Evolutionary conservation across 2,888 invertebrate genomes (phyloP).

Genomic region (Sinopyrophorus schimmeli): DNA sequence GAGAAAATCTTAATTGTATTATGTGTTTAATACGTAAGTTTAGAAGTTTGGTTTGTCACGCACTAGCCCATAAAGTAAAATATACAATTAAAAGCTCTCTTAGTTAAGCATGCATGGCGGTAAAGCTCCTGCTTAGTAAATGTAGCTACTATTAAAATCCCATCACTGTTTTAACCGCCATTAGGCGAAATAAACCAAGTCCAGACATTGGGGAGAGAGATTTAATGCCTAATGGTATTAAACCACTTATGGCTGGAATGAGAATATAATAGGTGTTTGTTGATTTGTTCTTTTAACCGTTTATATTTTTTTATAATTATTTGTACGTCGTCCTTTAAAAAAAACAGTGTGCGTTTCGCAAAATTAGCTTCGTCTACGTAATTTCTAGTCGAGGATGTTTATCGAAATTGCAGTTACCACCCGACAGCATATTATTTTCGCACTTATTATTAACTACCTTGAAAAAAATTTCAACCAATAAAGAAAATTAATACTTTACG

Average conservation of each 20-base stretch:
- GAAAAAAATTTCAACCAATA: no score
- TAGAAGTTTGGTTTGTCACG: conserved; percentile 43
- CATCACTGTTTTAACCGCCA: conserved; percentile 52
- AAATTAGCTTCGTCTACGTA: conserved; percentile 11
- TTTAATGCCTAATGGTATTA: conserved; percentile 46
- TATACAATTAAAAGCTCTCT: conserved; percentile 42
- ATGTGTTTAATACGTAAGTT: no score
- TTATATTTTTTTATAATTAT: conserved; percentile 12
- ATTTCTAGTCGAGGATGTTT: conserved; percentile 13
- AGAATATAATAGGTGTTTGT: conserved; percentile 45
- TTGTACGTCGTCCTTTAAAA: conserved; percentile 6
- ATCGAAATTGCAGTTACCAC: conserved; percentile 13
- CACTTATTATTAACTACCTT: no score
- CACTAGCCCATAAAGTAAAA: conserved; percentile 45
- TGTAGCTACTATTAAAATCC: conserved; percentile 51
- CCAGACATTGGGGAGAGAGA: conserved; percentile 43
- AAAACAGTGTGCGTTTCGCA: conserved; percentile 4
- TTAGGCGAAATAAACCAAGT: conserved; percentile 49
- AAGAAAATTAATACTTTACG: no score
- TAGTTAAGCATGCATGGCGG: conserved; percentile 30
- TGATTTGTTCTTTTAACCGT: conserved; percentile 20
- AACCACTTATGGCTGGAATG: conserved; percentile 46
- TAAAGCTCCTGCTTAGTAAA: conserved; percentile 41
- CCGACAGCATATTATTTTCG: no score
- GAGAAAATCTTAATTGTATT: no score